Evolutionary conservation across 1,140 invertebrate species (phyloP).

Genomic region (Himalopsyche phryganea): DNA sequence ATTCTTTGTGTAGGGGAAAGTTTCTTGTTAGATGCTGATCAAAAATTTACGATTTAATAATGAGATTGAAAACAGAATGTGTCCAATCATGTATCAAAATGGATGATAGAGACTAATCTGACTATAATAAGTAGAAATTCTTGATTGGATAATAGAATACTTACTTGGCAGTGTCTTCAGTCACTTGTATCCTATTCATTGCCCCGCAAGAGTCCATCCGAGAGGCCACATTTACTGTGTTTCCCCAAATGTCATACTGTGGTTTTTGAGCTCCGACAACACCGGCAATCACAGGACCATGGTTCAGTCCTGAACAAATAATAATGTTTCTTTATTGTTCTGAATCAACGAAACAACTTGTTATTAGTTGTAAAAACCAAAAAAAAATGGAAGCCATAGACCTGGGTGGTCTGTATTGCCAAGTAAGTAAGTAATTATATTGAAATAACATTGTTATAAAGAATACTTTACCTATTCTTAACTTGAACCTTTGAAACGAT

Average conservation of each 20-base stretch:
- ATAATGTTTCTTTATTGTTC: slow-evolving; percentile 5
- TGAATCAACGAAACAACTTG: background rate
- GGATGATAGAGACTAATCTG: too few species aligned
- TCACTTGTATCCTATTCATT: slow-evolving; percentile 82
- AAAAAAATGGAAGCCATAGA: too few species aligned
- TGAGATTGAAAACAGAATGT: too few species aligned
- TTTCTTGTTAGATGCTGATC: too few species aligned
- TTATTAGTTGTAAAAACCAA: background rate
- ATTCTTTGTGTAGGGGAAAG: too few species aligned
- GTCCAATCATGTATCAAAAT: too few species aligned
- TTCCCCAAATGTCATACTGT: slow-evolving; percentile 98
- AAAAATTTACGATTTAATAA: too few species aligned
- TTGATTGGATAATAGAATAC: too few species aligned
- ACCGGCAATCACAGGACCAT: slow-evolving; percentile 91
- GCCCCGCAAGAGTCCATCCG: slow-evolving; percentile 94
- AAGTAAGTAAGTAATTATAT: background rate
- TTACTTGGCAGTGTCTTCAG: slow-evolving; percentile 81
- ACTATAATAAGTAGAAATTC: too few species aligned
- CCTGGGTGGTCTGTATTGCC: too few species aligned
- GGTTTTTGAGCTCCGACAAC: slow-evolving; percentile 96
- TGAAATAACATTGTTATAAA: background rate
- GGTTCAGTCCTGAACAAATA: slow-evolving; percentile 75
- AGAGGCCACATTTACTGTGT: slow-evolving; percentile 94
- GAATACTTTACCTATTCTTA: slow-evolving; percentile 74
- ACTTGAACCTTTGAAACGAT: slow-evolving; percentile 92